Base-by-base conservation (phyloP, 2,888 invertebrate genomes). In the Druceiella hillmani region DNA sequence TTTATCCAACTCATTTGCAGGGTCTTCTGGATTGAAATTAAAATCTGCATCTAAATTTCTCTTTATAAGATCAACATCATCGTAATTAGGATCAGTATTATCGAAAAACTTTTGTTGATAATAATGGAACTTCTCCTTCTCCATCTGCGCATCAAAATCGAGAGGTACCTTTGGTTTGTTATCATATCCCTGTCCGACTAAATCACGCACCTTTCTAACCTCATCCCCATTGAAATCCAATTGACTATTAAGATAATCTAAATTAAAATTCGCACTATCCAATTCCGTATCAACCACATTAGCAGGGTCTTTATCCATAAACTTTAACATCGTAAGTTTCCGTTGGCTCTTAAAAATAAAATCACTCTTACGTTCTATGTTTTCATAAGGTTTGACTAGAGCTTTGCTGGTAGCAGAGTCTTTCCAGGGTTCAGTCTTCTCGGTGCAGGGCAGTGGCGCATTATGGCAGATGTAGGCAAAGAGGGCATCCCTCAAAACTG, bases 381-480 rank as follows among this genome's bases (percentile, higher is more conserved):
- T n/a, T n/a, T n/a, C n/a, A n/a, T n/a, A n/a, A n/a, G n/a, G n/a
- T n/a, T n/a, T n/a, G n/a, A n/a, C n/a, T n/a, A n/a, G n/a, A n/a
- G n/a, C n/a, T n/a, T n/a, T n/a, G n/a, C n/a, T n/a, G n/a, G n/a
- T n/a, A n/a, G n/a, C n/a, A n/a, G n/a, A n/a, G n/a, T n/a, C n/a
- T n/a, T n/a, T n/a, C n/a, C n/a, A n/a, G 56, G 58, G n/a, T n/a
- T n/a, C n/a, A n/a, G n/a, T n/a, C 41, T 64, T 65, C 12, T 71
- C 68, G 2, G 75, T 69, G 56, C 93, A 93, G 0, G 93, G 93
- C 27, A 92, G 58, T 0, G 79, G 75, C 1, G 83, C 79, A 34
- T 84, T 82, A 54, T 95, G 94, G 54, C 95, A 95, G 40, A 87
- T 77, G 54, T 90, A 87, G 0, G 87, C 83, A 26, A 92, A 64